A percentile compares a stretch with the other conserved stretches of the same genome.
Evolutionary conservation across 2,797 vertebrate genomes (phyloP).

Genomic region (Sylvia borin): DNA sequence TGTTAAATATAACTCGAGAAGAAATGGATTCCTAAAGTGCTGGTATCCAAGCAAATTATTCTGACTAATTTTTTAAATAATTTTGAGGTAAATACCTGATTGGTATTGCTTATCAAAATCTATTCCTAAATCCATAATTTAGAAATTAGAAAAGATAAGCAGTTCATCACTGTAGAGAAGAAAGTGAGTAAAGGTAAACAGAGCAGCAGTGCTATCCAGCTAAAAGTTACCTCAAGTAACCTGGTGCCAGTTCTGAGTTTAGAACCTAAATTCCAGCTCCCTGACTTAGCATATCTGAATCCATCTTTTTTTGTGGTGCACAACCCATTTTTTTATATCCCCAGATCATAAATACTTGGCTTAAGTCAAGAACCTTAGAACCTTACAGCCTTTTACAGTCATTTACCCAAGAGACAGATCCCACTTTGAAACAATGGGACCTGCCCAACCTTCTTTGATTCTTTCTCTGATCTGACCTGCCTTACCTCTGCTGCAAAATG

Average conservation of each 20-base stretch:
- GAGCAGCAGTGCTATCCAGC: neutral
- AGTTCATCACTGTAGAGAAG: neutral
- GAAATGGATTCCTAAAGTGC: neutral
- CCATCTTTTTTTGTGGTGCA: neutral
- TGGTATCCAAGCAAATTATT: neutral
- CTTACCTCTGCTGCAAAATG: conserved; percentile 92
- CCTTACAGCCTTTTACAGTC: neutral
- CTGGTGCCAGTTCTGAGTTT: neutral
- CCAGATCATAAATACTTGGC: neutral
- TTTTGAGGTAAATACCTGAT: neutral
- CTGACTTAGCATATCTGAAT: neutral
- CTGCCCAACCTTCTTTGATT: neutral
- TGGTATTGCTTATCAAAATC: neutral
- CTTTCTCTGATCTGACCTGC: neutral
- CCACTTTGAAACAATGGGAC: neutral
- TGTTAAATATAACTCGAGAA: neutral
- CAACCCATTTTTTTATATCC: neutral
- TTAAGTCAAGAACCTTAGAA: neutral
- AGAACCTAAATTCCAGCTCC: neutral
- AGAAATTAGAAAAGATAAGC: neutral
- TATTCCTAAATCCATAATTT: neutral
- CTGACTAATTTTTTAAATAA: neutral
- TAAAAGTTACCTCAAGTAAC: neutral
- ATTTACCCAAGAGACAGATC: neutral
- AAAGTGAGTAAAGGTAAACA: neutral